phyloP scores from a whole-genome alignment of 2,113 vertebrate species.

The Ptilorrhoa leucosticta region DNA sequence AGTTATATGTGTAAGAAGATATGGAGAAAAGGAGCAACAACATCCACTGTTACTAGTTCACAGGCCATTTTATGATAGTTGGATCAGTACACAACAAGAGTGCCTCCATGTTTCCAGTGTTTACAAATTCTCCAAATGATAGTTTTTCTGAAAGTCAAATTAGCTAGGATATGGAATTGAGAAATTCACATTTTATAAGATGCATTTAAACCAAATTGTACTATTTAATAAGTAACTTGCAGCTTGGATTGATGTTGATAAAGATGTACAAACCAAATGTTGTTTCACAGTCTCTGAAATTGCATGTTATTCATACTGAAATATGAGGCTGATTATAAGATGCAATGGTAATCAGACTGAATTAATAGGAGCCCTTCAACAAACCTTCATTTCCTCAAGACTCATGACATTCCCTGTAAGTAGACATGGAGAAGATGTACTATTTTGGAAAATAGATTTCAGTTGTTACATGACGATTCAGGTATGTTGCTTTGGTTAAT shows the following conservation, averaged over 20 bases:
- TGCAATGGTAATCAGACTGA: slow-evolving; percentile 70
- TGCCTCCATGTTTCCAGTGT: slow-evolving; percentile 1
- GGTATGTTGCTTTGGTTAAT: slow-evolving; percentile 19
- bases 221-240: slow-evolving; percentile 67
- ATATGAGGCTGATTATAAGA: slow-evolving; percentile 73
- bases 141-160: slow-evolving; percentile 51
- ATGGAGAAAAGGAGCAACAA: not conserved
- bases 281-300: slow-evolving; percentile 61
- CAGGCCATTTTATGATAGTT: not conserved
- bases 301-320: slow-evolving; percentile 68
- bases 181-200: slow-evolving; percentile 50
- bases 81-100: not conserved
- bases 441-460: slow-evolving; percentile 48
- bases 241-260: slow-evolving; percentile 59
- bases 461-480: slow-evolving; percentile 5
- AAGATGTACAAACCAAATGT: slow-evolving; percentile 62
- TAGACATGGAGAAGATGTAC: slow-evolving; percentile 5
- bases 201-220: slow-evolving; percentile 61
- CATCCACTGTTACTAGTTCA: not conserved
- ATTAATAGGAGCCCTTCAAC: slow-evolving; percentile 71
- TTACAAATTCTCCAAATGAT: slow-evolving; percentile 32
- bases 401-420: slow-evolving; percentile 44
- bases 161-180: slow-evolving; percentile 14
- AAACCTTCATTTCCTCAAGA: slow-evolving; percentile 65
- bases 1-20: not conserved